A percentile compares a stretch with the other conserved stretches of the same genome.
These are phyloP conservation scores for Calyptommatus sinebrachiatus DNA, from an alignment of 2,113 vertebrate genomes.

Conservation along the genomic window DNA sequence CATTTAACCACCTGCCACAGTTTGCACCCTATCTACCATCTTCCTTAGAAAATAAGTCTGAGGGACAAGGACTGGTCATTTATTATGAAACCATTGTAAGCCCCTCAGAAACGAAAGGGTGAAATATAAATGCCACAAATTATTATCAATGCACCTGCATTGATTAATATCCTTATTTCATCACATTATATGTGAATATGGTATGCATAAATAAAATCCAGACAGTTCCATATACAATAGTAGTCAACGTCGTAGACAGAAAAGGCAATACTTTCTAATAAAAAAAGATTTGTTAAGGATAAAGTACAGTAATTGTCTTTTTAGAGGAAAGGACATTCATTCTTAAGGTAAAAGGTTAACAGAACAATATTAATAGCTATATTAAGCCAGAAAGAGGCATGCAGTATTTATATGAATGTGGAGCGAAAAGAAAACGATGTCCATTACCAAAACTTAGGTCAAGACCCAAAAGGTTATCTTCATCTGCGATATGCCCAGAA, in stretches of 20 bases:
- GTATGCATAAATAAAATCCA: slow-evolving; percentile 55
- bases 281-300: slow-evolving; percentile 74
- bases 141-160: background rate
- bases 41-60: too few species aligned
- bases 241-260: slow-evolving; percentile 63
- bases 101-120: too few species aligned
- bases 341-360: slow-evolving; percentile 61
- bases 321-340: slow-evolving; percentile 62
- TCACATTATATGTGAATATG: slow-evolving; percentile 49
- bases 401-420: slow-evolving; percentile 65
- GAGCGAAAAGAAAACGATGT: slow-evolving; percentile 64
- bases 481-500: slow-evolving; percentile 46
- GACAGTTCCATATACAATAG: slow-evolving; percentile 56
- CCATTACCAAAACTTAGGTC: slow-evolving; percentile 52
- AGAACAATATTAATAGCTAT: slow-evolving; percentile 65
- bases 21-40: too few species aligned
- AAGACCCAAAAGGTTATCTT: slow-evolving; percentile 64
- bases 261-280: slow-evolving; percentile 66
- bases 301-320: slow-evolving; percentile 71
- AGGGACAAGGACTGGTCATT: too few species aligned
- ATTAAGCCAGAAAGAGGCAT: slow-evolving; percentile 59
- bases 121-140: too few species aligned
- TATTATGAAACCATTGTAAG: too few species aligned
- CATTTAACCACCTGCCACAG: too few species aligned
- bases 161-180: background rate